Evolutionary conservation across 2,888 invertebrate species (phyloP).

Genomic region (Hartigia nigra): DNA sequence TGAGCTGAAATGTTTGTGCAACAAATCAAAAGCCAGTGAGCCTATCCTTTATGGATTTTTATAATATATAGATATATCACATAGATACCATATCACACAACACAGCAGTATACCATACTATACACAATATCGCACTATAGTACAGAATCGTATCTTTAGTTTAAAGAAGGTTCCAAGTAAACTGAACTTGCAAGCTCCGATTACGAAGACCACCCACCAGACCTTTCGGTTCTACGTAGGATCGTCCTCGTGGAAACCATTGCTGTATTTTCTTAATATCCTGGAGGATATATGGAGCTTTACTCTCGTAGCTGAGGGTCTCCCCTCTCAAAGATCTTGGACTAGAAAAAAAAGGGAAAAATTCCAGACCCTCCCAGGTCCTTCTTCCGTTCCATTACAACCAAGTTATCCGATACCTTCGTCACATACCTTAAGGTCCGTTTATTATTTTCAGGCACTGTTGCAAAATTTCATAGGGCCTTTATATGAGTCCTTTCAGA

Average conservation of each 20-base stretch:
- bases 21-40: constrained; percentile 38
- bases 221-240: no score
- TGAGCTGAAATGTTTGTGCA: constrained; percentile 39
- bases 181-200: constrained; percentile 32
- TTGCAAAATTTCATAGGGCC: background rate
- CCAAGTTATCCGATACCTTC: background rate
- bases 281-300: background rate
- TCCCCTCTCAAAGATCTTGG: background rate
- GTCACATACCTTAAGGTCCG: background rate
- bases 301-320: background rate
- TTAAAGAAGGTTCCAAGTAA: constrained; percentile 27
- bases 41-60: constrained; percentile 17
- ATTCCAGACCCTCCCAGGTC: background rate
- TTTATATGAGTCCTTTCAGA: background rate
- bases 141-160: no score
- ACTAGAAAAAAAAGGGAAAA: background rate
- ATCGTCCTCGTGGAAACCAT: background rate
- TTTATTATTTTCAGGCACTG: background rate
- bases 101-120: no score
- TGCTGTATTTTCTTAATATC: constrained; percentile 35
- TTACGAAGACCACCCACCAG: background rate
- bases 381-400: background rate
- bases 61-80: no score
- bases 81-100: no score
- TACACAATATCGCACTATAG: no score